Evolutionary conservation across 2,797 vertebrate species (phyloP).

Genomic region (Anabas testudineus): DNA sequence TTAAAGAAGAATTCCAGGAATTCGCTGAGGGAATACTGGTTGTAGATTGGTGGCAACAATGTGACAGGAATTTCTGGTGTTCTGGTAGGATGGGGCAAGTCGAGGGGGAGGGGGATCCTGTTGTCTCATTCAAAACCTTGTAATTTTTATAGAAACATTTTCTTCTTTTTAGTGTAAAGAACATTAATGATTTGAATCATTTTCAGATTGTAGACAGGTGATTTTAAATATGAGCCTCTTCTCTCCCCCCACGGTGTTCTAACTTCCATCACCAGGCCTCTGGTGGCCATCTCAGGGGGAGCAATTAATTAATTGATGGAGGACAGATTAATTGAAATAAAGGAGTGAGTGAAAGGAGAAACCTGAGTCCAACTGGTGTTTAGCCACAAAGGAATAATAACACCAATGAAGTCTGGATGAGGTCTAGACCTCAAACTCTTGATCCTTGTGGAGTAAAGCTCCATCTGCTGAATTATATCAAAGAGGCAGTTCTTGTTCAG

Average conservation of each 20-base stretch:
- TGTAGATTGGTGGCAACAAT: constrained; percentile 20
- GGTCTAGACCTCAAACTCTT: constrained; percentile 21
- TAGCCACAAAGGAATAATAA: constrained; percentile 43
- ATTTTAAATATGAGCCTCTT: background rate
- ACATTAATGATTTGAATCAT: too few relatives aligned
- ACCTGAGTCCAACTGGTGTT: constrained; percentile 26
- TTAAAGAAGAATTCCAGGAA: constrained; percentile 39
- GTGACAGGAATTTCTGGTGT: constrained; percentile 39
- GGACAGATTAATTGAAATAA: constrained; percentile 38
- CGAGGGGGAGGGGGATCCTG: background rate
- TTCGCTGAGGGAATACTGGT: constrained; percentile 11
- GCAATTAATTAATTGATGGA: constrained; percentile 43
- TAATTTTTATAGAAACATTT: too few relatives aligned
- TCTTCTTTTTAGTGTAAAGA: too few relatives aligned
- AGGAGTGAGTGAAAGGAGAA: constrained; percentile 44
- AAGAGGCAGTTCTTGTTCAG: constrained; percentile 8
- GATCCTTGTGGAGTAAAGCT: constrained; percentile 17
- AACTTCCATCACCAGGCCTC: constrained; percentile 8
- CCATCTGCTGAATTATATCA: constrained; percentile 18
- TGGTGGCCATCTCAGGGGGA: constrained; percentile 19
- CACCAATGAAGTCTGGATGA: constrained; percentile 26
- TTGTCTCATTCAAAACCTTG: background rate
- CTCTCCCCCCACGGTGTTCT: constrained; percentile 5
- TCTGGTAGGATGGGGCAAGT: constrained; percentile 19
- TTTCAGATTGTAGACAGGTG: too few relatives aligned